These are phyloP conservation scores for Typhlichthys subterraneus DNA, from an alignment of 2,797 vertebrate species.

Conservation along the genomic window DNA sequence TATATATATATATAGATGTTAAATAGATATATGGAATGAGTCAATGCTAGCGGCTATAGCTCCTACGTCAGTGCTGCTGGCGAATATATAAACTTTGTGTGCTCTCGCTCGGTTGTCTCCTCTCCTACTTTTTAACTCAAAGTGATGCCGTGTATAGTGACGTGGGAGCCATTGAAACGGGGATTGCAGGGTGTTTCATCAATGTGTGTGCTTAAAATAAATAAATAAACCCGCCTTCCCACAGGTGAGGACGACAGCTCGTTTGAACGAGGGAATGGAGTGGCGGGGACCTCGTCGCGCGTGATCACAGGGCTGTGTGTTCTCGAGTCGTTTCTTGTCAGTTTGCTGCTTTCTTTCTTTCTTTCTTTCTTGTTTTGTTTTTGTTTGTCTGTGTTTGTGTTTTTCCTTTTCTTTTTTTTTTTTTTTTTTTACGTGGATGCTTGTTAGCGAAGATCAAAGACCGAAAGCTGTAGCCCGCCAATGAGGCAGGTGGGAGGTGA, in stretches of 20 bases:
- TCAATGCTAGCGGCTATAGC: too few species aligned
- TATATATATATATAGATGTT: too few species aligned
- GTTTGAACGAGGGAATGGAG: conserved; percentile 71
- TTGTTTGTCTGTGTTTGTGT: background rate
- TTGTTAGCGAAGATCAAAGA: conserved; percentile 81
- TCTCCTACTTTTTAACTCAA: conserved; percentile 15
- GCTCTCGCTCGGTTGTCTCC: conserved; percentile 1
- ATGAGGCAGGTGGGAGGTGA: conserved; percentile 39
- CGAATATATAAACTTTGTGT: background rate
- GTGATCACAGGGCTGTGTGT: conserved; percentile 63
- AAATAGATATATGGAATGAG: too few species aligned
- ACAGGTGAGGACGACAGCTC: conserved; percentile 37
- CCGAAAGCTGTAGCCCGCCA: conserved; percentile 57
- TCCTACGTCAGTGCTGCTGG: too few species aligned
- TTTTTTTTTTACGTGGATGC: conserved; percentile 68
- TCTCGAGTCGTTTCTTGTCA: conserved; percentile 23
- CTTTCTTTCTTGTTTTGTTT: conserved; percentile 37
- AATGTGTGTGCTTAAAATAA: conserved; percentile 50
- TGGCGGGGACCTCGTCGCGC: conserved; percentile 60
- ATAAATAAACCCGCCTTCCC: conserved; percentile 14
- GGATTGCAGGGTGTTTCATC: conserved; percentile 66
- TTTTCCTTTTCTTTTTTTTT: conserved; percentile 47
- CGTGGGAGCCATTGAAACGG: conserved; percentile 33
- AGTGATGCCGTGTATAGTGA: conserved; percentile 33
- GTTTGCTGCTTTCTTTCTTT: conserved; percentile 4